Base-by-base conservation (phyloP, 2,113 vertebrate species). In the Cynocephalus volans region DNA sequence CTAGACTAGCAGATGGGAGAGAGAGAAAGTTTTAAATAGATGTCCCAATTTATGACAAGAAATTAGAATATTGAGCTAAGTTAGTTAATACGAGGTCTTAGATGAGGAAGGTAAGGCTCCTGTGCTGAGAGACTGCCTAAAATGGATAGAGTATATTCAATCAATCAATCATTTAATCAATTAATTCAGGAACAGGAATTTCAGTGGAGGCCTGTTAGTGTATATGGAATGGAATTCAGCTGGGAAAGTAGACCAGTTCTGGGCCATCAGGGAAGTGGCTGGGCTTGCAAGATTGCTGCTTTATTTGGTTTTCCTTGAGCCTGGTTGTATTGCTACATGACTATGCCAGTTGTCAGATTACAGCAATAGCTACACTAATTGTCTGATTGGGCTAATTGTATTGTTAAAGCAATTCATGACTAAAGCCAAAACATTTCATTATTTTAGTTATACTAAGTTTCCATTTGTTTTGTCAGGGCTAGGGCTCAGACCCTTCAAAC, bases 301-400 rank as follows among this genome's bases (percentile, higher is more conserved):
- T 76, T 81, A 67, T 92, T 95, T 89, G 80, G 52, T 62, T 72
- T 23, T 90, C 50, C 23, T 75, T 23, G 41, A 77, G 64, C 45
- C 56, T 73, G 45, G 60, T 41, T 41, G 41, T 41, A 41, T 41
- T 41, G 41, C 41, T 41, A 41, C 41, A 41, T 41, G 41, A 41
- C 4, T 41, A 41, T 4, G 41, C 41, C 41, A 41, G 41, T 41
- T 41, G 41, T 41, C 41, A 41, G 41, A 41, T 3, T 41, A 41
- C 41, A 41, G 41, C 41, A 41, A 41, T 41, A 41, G 41, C 41
- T 41, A 41, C 41, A 41, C 41, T 41, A 41, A 41, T 41, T 41
- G 41, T 41, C 41, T 41, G 41, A 41, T 41, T 41, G 41, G 41
- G 41, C 41, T 41, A 41, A 41, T 41, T 41, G 41, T 41, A 41